These are phyloP conservation scores for Cranoglanis bouderius DNA, from an alignment of 2,113 vertebrate species.

Conservation along the genomic window DNA sequence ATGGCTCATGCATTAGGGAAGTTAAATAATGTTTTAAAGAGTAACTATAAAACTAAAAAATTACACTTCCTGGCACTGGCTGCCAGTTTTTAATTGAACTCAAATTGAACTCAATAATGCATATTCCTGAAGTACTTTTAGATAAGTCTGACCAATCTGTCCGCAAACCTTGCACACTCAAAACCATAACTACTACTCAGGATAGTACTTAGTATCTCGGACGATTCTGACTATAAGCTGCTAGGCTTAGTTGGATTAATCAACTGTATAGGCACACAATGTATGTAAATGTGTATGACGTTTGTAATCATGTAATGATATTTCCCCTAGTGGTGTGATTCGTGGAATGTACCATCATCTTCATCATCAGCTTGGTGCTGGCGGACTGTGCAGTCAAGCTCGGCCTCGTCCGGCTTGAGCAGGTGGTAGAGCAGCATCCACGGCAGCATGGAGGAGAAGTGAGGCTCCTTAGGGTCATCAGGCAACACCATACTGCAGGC, in stretches of 20 bases:
- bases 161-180: neutral
- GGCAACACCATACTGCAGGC: constrained; percentile 90
- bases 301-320: neutral
- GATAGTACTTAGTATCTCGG: neutral
- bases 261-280: neutral
- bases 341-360: constrained; percentile 77
- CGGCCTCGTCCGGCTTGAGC: constrained; percentile 90
- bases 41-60: neutral
- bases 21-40: neutral
- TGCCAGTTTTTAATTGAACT: neutral
- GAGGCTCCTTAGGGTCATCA: constrained; percentile 90
- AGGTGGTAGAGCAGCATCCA: constrained; percentile 92
- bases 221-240: neutral
- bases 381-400: constrained; percentile 80
- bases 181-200: neutral
- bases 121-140: neutral
- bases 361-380: constrained; percentile 78
- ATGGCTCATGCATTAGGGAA: neutral
- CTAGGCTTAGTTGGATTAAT: neutral
- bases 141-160: neutral
- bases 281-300: neutral
- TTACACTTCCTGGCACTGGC: neutral
- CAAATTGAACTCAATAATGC: too few species aligned
- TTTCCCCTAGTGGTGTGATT: neutral
- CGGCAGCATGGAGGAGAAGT: constrained; percentile 89